Conservation (phyloP, 2,797 vertebrate genomes). For the Sarcoramphus papa region DNA sequence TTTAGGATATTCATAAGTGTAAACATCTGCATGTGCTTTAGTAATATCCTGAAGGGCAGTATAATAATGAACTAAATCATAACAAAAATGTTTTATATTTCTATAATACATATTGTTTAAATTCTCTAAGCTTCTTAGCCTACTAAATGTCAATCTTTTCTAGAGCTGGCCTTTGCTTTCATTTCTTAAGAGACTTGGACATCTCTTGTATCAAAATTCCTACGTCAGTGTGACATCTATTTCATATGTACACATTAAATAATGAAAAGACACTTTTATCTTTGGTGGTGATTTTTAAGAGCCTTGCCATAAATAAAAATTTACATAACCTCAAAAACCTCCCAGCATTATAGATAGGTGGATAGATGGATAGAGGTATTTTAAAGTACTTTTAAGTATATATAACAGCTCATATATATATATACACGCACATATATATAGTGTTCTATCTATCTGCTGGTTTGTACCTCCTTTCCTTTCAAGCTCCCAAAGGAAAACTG, state of each 20-base stretch:
- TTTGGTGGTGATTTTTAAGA: neutral
- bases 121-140: neutral
- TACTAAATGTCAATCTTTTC: neutral
- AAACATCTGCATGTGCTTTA: neutral
- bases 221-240: neutral
- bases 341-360: neutral
- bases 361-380: neutral
- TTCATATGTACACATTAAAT: neutral
- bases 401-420: neutral
- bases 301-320: neutral
- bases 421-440: neutral
- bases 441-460: neutral
- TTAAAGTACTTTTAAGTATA: neutral
- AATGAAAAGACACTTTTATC: neutral
- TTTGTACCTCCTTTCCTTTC: neutral
- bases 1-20: neutral
- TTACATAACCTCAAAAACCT: rapidly evolving
- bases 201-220: neutral
- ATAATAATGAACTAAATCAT: neutral
- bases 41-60: neutral
- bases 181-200: neutral
- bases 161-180: neutral
- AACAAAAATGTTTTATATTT: neutral
- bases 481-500: neutral
- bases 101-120: neutral